A percentile compares a stretch with the other conserved stretches of the same genome.
Evolutionary conservation across 2,113 vertebrate genomes (phyloP).

Genomic region (Arvicanthis niloticus): DNA sequence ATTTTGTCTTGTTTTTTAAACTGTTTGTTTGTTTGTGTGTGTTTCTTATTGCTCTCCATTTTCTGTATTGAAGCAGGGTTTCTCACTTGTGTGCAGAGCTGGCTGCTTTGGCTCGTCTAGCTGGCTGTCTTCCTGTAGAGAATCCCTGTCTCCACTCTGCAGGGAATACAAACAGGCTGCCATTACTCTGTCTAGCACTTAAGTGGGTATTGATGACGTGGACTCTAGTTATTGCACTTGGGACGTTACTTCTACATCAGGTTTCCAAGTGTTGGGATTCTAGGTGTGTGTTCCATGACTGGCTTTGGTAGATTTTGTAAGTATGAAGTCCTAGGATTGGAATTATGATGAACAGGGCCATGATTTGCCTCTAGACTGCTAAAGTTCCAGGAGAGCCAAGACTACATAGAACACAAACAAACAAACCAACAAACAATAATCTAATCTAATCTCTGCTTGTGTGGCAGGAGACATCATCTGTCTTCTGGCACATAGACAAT

Average conservation of each 20-base stretch:
- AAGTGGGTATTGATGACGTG: not conserved
- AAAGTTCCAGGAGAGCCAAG: not conserved
- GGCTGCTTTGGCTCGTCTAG: not conserved
- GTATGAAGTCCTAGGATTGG: not conserved
- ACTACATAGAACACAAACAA: not conserved
- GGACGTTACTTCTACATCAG: not conserved
- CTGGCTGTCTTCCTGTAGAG: not conserved
- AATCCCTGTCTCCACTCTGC: not conserved
- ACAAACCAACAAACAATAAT: not conserved
- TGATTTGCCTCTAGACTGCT: not conserved
- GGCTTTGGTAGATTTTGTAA: not conserved
- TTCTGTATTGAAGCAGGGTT: no score
- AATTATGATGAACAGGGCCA: not conserved
- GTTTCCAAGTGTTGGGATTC: not conserved
- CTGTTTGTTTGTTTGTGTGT: not conserved
- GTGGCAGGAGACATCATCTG: not conserved
- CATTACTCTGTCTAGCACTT: not conserved
- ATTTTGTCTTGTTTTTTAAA: not conserved
- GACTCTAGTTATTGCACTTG: not conserved
- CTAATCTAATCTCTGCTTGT: constrained; percentile 28
- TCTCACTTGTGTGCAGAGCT: not conserved
- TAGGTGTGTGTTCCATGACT: not conserved
- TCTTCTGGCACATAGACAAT: constrained; percentile 25
- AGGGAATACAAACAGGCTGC: not conserved
- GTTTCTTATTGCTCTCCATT: not conserved